Conservation (phyloP, 1,140 invertebrate genomes). For the Archegozetes longisetosus region DNA sequence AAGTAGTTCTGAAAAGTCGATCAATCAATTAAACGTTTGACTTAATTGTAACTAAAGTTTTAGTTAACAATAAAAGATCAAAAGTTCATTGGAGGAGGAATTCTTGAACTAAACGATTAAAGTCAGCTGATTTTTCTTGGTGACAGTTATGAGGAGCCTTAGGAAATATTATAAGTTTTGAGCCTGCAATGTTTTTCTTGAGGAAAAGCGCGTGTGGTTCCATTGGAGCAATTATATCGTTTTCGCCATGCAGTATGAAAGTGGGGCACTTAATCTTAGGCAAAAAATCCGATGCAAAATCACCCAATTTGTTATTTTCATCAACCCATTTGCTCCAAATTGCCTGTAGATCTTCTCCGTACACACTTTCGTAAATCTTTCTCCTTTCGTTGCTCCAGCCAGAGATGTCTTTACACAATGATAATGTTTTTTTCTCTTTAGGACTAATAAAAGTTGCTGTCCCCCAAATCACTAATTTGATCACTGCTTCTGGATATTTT, state of each 20-base stretch:
- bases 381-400: conserved; percentile 4
- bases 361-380: conserved; percentile 4
- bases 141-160: conserved; percentile 12
- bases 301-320: background rate
- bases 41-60: too few relatives aligned
- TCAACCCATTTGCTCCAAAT: conserved; percentile 13
- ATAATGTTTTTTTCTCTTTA: conserved; percentile 7
- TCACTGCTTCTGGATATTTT: conserved; percentile 1
- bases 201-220: conserved; percentile 8
- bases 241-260: conserved; percentile 14
- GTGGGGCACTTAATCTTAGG: conserved; percentile 11
- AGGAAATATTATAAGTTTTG: conserved; percentile 11
- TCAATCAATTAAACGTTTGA: too few relatives aligned
- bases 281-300: background rate
- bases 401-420: background rate
- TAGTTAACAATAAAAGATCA: too few relatives aligned
- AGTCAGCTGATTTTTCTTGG: conserved; percentile 6
- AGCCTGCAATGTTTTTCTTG: background rate
- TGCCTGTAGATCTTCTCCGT: conserved; percentile 10
- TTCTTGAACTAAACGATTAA: conserved; percentile 12
- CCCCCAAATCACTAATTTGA: conserved; percentile 13
- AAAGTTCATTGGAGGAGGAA: conserved; percentile 10
- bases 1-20: too few relatives aligned
- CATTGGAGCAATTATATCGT: conserved; percentile 11
- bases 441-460: background rate